phyloP scores from a whole-genome alignment of 2,113 vertebrate genomes.

The Urocolius indicus region DNA sequence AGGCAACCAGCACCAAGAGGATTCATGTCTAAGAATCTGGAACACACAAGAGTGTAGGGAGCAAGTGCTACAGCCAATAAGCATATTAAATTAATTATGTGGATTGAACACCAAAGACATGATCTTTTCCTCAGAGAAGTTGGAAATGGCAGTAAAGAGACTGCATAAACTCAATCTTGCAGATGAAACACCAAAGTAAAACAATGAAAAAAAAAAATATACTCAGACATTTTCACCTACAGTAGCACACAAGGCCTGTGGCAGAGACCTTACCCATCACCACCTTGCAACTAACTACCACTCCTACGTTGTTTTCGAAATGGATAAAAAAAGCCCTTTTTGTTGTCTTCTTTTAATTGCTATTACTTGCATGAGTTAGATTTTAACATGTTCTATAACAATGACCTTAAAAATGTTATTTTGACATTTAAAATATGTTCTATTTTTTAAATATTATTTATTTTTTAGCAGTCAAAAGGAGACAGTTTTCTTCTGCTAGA shows the following conservation, averaged over 20 bases:
- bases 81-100: neutral
- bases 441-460: neutral
- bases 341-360: neutral
- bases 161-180: neutral
- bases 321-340: neutral
- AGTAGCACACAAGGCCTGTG: neutral
- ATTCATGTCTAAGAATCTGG: neutral
- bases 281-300: neutral
- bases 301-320: neutral
- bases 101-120: neutral
- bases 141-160: neutral
- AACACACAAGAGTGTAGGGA: neutral
- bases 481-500: neutral
- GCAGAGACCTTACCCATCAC: neutral
- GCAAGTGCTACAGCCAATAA: neutral
- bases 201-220: neutral
- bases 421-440: neutral
- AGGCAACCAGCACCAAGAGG: neutral
- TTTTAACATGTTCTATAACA: neutral
- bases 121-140: neutral
- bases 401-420: neutral
- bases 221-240: neutral
- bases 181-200: neutral
- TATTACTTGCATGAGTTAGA: neutral
- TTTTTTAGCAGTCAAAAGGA: neutral